Conservation (phyloP, 1,140 invertebrate genomes). For the Pygmarrhopalites habei region DNA sequence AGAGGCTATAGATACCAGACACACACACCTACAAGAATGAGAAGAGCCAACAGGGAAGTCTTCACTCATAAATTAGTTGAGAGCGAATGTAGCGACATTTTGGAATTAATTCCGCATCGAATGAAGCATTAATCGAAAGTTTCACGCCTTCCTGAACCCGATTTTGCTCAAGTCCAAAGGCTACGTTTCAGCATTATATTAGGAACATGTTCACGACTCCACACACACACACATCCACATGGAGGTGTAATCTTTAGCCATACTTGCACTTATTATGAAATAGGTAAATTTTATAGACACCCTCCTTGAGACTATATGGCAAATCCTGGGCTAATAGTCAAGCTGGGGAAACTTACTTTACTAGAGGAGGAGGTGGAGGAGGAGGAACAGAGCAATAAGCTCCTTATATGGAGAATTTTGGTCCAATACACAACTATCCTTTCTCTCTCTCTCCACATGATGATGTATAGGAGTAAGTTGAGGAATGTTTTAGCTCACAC, state of each 20-base stretch:
- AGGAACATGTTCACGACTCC: not conserved
- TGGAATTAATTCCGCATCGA: conserved; percentile 39
- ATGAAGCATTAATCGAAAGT: conserved; percentile 39
- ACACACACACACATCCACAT: conserved; percentile 1
- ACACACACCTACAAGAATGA: no score
- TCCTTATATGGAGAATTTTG: not conserved
- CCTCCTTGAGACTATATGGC: no score
- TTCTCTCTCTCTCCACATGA: not conserved
- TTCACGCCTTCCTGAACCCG: conserved; percentile 36
- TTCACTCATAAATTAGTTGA: conserved; percentile 31
- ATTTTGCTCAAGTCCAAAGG: conserved; percentile 29
- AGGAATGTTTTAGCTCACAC: no score
- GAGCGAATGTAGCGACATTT: conserved; percentile 33
- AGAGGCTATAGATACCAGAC: no score
- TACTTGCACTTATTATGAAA: no score
- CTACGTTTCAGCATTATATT: conserved; percentile 9
- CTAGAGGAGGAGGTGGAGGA: no score
- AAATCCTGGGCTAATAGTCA: no score
- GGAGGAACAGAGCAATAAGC: not conserved
- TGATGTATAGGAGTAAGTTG: no score
- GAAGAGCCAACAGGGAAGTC: conserved; percentile 17
- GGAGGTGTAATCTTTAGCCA: no score
- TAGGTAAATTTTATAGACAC: no score
- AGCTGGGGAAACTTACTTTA: no score
- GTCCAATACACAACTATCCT: not conserved